A percentile compares a stretch with the other conserved stretches of the same genome.
Evolutionary conservation across 2,888 invertebrate species (phyloP).

Genomic region (Melanostoma scalare): DNA sequence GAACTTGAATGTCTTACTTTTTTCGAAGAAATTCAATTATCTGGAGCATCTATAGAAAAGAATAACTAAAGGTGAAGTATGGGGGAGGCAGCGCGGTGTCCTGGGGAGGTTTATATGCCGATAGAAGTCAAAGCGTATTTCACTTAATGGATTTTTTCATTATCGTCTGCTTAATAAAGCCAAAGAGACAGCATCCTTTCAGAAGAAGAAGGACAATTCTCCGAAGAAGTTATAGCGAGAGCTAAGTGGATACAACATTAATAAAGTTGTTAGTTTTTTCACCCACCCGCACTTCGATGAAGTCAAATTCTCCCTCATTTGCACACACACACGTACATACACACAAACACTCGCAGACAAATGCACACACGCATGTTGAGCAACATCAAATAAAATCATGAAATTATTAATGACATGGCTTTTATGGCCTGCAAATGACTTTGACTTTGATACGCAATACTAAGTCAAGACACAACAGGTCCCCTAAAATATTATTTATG

Average conservation of each 20-base stretch:
- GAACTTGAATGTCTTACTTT: neutral
- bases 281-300: no score
- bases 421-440: conserved; percentile 9
- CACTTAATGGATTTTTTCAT: conserved; percentile 2
- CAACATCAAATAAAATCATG: conserved; percentile 30
- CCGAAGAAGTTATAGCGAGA: neutral
- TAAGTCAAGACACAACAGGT: conserved; percentile 32
- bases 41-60: neutral
- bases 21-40: neutral
- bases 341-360: neutral
- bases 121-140: neutral
- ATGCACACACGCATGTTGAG: neutral
- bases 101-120: neutral
- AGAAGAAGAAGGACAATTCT: neutral
- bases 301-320: no score
- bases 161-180: neutral
- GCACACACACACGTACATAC: no score
- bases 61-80: neutral
- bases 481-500: neutral
- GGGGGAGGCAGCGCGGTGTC: neutral
- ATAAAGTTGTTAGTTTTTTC: neutral
- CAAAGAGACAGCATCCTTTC: neutral
- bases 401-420: conserved; percentile 41
- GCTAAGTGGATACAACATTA: neutral
- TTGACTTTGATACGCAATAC: conserved; percentile 27